Percentiles rank a stretch among this genome's conserved stretches.
phyloP scores from a whole-genome alignment of 2,113 vertebrate species.

The Rhagologus leucostigma region DNA sequence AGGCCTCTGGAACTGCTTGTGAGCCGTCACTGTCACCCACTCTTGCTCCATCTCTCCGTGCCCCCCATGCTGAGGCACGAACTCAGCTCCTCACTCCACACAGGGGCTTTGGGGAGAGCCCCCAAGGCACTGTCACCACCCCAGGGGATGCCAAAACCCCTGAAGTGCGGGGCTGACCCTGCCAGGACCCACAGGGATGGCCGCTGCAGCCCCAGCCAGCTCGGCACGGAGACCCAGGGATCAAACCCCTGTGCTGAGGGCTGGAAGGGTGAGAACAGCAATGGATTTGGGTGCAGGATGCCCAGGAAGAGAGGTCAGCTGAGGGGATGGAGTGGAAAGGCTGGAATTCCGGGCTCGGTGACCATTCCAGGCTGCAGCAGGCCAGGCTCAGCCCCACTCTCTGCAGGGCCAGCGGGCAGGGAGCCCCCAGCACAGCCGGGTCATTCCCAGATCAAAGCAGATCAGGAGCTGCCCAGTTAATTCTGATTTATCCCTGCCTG shows the following conservation, averaged over 20 bases:
- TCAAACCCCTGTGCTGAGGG: not conserved
- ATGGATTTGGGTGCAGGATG: not conserved
- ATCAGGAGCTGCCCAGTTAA: not conserved
- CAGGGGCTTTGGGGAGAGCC: not conserved
- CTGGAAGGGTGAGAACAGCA: not conserved
- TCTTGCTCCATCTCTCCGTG: accelerated
- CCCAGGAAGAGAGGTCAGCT: accelerated
- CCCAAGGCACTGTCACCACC: not conserved
- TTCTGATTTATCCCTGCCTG: not conserved
- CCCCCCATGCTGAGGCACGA: not conserved
- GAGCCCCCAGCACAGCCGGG: not conserved
- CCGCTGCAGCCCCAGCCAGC: not conserved
- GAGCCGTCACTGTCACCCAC: not conserved
- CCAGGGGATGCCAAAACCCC: not conserved
- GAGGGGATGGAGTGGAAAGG: not conserved
- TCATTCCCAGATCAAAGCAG: not conserved
- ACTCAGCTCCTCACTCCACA: not conserved
- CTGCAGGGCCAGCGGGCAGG: accelerated
- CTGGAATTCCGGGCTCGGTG: accelerated
- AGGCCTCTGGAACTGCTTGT: not conserved
- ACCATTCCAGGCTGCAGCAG: not conserved
- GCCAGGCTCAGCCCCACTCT: accelerated
- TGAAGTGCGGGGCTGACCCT: not conserved
- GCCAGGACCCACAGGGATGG: accelerated
- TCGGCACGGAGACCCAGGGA: accelerated